These are phyloP conservation scores for Amphimallon solstitiale DNA, from an alignment of 2,888 invertebrate species.

Conservation along the genomic window DNA sequence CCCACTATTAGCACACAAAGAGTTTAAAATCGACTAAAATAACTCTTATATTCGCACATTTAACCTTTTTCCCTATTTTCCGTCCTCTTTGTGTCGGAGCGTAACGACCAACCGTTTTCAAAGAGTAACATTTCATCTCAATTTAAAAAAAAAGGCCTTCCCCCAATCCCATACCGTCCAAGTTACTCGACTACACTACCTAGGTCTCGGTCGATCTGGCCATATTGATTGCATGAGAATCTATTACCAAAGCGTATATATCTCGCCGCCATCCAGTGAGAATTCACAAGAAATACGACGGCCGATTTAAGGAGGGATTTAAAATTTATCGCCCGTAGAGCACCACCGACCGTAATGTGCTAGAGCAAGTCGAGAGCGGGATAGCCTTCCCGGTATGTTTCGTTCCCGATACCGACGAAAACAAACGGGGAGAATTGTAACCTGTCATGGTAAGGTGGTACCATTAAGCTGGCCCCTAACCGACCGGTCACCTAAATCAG, in stretches of 20 bases:
- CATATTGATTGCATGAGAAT: conserved; percentile 6
- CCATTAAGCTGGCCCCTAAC: conserved; percentile 16
- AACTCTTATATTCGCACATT: too few species aligned
- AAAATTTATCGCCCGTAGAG: conserved; percentile 26
- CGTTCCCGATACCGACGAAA: conserved; percentile 1
- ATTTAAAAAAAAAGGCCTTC: too few species aligned
- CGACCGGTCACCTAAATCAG: conserved; percentile 33
- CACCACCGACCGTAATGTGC: conserved; percentile 21
- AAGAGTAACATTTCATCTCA: too few species aligned
- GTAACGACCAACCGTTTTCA: too few species aligned
- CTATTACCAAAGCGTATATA: conserved; percentile 20
- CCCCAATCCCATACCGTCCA: too few species aligned
- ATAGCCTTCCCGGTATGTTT: neutral
- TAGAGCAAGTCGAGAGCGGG: conserved; percentile 6
- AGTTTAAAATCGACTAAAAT: too few species aligned
- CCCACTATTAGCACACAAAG: too few species aligned
- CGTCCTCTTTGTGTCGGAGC: too few species aligned
- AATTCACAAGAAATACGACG: conserved; percentile 30
- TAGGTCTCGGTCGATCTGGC: neutral
- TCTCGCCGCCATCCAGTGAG: conserved; percentile 14
- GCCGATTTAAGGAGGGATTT: conserved; percentile 29
- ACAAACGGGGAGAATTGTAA: conserved; percentile 32
- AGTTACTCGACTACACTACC: too few species aligned
- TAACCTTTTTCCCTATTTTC: too few species aligned
- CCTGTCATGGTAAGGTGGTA: conserved; percentile 6